Percentiles rank a stretch among this genome's conserved stretches.
Evolutionary conservation across 2,113 vertebrate genomes (phyloP).

Genomic region (Cottus gobio): DNA sequence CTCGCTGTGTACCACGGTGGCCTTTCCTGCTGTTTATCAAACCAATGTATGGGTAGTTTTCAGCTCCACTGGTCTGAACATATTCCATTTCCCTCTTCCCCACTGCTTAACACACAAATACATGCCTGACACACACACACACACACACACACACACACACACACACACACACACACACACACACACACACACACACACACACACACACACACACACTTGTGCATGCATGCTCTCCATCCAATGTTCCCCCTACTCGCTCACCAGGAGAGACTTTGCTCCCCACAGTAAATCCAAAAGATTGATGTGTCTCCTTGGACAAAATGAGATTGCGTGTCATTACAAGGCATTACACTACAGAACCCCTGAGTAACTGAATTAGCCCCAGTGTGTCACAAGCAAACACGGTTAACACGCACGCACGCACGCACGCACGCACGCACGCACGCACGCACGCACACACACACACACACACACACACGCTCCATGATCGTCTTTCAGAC

Average conservation of each 20-base stretch:
- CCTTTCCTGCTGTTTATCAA: constrained; percentile 81
- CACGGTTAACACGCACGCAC: constrained; percentile 25
- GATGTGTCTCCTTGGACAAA: constrained; percentile 78
- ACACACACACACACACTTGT: constrained; percentile 25
- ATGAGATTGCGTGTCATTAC: constrained; percentile 80
- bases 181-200: constrained; percentile 62
- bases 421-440: constrained; percentile 32
- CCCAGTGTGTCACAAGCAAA: constrained; percentile 58
- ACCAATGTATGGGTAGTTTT: constrained; percentile 82
- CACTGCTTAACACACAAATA: constrained; percentile 73
- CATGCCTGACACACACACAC: constrained; percentile 25
- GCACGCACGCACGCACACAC: constrained; percentile 21
- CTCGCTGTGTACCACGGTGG: constrained; percentile 63
- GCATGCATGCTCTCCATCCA: constrained; percentile 22
- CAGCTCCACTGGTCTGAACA: constrained; percentile 81
- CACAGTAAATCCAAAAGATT: constrained; percentile 80
- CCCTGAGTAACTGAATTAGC: constrained; percentile 77
- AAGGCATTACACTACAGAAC: constrained; percentile 75
- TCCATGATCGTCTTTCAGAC: constrained; percentile 30
- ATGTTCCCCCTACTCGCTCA: constrained; percentile 53
- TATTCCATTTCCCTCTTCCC: constrained; percentile 79
- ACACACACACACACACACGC: constrained; percentile 12
- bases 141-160: constrained; percentile 27
- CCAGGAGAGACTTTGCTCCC: constrained; percentile 67
- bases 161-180: constrained; percentile 27